Base-by-base conservation (phyloP, 2,113 vertebrate genomes). In the Neomonachus schauinslandi region DNA sequence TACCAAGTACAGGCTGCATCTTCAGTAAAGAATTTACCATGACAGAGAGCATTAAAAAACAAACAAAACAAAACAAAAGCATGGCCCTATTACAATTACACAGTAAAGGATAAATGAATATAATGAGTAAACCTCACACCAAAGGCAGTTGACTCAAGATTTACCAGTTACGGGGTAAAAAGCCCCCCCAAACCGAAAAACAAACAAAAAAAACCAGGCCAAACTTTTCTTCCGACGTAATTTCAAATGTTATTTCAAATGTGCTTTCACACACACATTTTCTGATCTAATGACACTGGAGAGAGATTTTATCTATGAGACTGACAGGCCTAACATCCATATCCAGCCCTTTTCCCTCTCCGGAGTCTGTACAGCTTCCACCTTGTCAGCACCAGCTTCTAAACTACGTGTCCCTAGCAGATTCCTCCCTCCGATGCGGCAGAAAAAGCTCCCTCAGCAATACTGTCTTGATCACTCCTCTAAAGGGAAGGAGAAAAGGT, bases 341-440 rank as follows among this genome's bases (percentile, higher is more conserved):
- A 71, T 9, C 7, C 57, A 55, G 90, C 71, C 59, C 46, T 49
- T 4, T 33, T 6, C 6, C 74, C 28, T 67, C 53, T 33, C 22
- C 19, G 36, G 11, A 51, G 39, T 57, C 24, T 2, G 36, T 18
- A 59, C 63, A 12, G 28, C 90, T 80, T 28, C 15, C 69, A 94
- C 88, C 80, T 22, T 0, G 88, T 77, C 92, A 63, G 90, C 63
- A 55, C 18, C 18, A 15, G 61, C 53, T 49, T 82, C 14, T 22
- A 26, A 74, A 51, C 49, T 85, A 96, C 95, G 96, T 94, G 97
- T 84, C 95, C 83, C 72, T 49, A 18, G 61, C 39, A 82, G 94
- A 72, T 82, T 24, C 89, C 71, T 74, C 39, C 67, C 89, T 39
- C 7, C 0, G 24, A 42, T 4, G 12, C 12, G 31, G 63, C 61